phyloP scores from a whole-genome alignment of 2,113 vertebrate species.

The Prolemur simus region DNA sequence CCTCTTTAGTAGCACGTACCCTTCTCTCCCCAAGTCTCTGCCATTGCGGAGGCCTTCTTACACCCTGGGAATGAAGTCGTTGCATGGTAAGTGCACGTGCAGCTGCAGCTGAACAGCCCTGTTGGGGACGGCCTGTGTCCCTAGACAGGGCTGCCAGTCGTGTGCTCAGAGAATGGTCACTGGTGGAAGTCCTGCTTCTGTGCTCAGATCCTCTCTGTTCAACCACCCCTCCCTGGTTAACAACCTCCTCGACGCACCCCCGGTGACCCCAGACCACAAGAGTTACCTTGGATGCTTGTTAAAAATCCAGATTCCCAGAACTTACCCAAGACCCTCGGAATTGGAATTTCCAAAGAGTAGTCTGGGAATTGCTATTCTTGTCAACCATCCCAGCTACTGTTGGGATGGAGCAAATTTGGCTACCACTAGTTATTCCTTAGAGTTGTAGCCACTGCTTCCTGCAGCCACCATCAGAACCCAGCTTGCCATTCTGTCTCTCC shows the following conservation, averaged over 20 bases:
- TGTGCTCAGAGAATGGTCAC: background rate
- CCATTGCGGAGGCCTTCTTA: constrained; percentile 91
- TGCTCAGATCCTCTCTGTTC: background rate
- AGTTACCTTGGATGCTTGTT: background rate
- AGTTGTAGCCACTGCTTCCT: background rate
- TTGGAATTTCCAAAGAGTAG: background rate
- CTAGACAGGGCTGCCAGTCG: background rate
- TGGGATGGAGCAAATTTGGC: background rate
- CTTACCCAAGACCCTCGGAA: background rate
- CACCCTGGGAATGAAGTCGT: constrained; percentile 94
- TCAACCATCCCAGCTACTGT: background rate
- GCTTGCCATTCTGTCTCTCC: background rate
- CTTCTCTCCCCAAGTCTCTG: constrained; percentile 91
- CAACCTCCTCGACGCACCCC: background rate
- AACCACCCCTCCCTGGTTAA: background rate
- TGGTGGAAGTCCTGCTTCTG: background rate
- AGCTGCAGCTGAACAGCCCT: background rate
- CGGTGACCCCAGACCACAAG: background rate
- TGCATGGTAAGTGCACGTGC: constrained; percentile 87
- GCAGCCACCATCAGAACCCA: background rate
- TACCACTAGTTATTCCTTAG: background rate
- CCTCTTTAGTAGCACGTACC: constrained; percentile 94
- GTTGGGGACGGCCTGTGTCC: background rate
- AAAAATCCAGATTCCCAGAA: background rate
- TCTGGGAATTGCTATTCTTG: background rate